Evolutionary conservation across 2,797 vertebrate species (phyloP).

Genomic region (Poliocrania exsul): DNA sequence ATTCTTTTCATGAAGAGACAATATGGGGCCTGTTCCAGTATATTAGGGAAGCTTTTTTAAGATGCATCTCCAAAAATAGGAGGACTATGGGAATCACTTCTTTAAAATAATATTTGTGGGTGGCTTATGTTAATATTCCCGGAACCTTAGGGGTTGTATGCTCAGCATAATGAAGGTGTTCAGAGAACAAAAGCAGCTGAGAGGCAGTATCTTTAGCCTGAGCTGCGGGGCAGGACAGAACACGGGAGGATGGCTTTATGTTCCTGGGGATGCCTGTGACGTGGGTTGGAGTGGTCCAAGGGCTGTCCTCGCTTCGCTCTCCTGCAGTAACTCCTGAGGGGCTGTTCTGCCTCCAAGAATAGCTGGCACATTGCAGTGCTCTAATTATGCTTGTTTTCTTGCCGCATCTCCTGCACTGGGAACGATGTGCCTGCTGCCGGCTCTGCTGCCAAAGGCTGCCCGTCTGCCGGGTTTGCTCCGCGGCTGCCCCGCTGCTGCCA

Average conservation of each 20-base stretch:
- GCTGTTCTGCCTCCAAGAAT: slow-evolving; percentile 41
- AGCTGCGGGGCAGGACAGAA: background rate
- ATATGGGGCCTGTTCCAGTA: background rate
- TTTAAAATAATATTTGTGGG: slow-evolving; percentile 30
- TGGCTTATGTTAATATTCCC: slow-evolving; percentile 14
- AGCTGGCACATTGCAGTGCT: slow-evolving; percentile 34
- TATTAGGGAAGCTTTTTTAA: slow-evolving; percentile 39
- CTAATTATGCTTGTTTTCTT: background rate
- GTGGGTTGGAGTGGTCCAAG: background rate
- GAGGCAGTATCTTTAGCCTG: background rate
- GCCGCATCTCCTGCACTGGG: background rate
- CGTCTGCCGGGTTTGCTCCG: background rate
- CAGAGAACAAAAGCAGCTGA: background rate
- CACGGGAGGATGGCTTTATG: background rate
- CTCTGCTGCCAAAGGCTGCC: background rate
- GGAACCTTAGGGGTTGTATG: background rate
- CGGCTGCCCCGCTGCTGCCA: rapidly evolving
- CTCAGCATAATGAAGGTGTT: slow-evolving; percentile 18
- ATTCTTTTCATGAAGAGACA: slow-evolving; percentile 34
- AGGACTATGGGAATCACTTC: slow-evolving; percentile 12
- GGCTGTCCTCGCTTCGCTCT: background rate
- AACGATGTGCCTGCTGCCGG: background rate
- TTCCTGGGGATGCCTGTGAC: slow-evolving; percentile 39
- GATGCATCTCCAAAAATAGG: slow-evolving; percentile 26
- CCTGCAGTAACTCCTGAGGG: slow-evolving; percentile 15